Evolutionary conservation across 2,888 invertebrate genomes (phyloP), one percentile per base, ranked within the genome.

Genomic region (Coelinius sp.): DNA sequence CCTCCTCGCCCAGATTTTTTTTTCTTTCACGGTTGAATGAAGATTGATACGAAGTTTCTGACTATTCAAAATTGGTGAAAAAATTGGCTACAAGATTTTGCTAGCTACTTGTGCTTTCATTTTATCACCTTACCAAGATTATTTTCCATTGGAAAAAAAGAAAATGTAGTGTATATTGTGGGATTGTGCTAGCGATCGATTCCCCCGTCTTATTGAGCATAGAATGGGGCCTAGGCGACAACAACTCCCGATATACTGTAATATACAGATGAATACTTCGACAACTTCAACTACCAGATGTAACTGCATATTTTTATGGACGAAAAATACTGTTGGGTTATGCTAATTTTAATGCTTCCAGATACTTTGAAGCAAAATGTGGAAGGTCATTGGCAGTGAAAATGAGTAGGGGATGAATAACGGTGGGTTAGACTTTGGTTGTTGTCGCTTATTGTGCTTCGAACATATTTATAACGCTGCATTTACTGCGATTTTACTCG

Each of bases 381-480:
- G 46, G 68, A 63, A 74, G 75, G 75, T 74, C 74, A 76, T 73
- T 49, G 59, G 59, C 69, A 73, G 74, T 73, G 71, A 59, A 65
- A 53, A 72, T 27, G 12, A 31, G 12, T 59, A 53, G 22, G 53
- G 17, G 31, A 49, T 14, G 46, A 8, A 59, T 59, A 35, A 49
- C 31, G 56, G 68, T 7, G 41, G 66, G 24, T 38, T 70, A 64
- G 6, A 25, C 8, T 59, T 73, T 69, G 73, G 73, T 77, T 76
- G 81, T 82, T 77, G 79, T 80, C 69, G 72, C 73, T 77, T 76
- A 81, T 82, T 77, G 79, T 80, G 81, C 82, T 85, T 84, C 82
- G 81, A 85, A 84, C 83, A 79, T 84, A 82, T 84, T 85, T 82
- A 83, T 85, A 84, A 83, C 82, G 80, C 63, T 74, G 81, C 78